Conservation (phyloP, 2,797 vertebrate genomes). For the Falco rusticolus region DNA sequence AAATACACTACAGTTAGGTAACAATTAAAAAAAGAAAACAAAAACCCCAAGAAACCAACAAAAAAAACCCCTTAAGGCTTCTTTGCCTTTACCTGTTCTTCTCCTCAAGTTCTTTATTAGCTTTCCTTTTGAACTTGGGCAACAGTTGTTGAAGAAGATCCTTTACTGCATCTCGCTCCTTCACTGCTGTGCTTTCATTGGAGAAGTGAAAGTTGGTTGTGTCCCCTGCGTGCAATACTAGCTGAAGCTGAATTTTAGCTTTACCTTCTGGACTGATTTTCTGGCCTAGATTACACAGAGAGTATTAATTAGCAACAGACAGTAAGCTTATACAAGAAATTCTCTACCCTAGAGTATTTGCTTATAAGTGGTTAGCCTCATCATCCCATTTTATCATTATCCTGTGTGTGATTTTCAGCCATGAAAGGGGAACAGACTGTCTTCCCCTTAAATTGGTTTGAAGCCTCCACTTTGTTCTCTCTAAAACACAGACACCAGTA, state of each 20-base stretch:
- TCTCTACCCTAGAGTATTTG: not conserved
- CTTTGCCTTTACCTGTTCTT: constrained; percentile 89
- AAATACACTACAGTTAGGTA: not conserved
- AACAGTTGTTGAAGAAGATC: constrained; percentile 97
- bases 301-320: constrained; percentile 32
- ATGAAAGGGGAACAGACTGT: not conserved
- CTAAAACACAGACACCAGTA: not conserved
- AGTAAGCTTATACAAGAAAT: constrained; percentile 41
- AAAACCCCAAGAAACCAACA: not conserved
- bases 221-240: constrained; percentile 95
- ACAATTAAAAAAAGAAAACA: not conserved
- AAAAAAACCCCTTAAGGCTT: not conserved
- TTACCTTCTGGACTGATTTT: constrained; percentile 99
- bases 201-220: constrained; percentile 97
- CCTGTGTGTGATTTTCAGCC: not conserved
- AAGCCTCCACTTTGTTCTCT: not conserved
- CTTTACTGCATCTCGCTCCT: constrained; percentile 93
- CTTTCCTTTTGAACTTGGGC: constrained; percentile 98
- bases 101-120: constrained; percentile 98
- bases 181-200: constrained; percentile 92
- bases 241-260: constrained; percentile 97
- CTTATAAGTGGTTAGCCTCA: constrained; percentile 6
- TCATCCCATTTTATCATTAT: constrained; percentile 17
- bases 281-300: constrained; percentile 86
- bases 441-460: not conserved